These are phyloP conservation scores for Pagetopsis macropterus DNA, from an alignment of 2,797 vertebrate species.

Conservation along the genomic window DNA sequence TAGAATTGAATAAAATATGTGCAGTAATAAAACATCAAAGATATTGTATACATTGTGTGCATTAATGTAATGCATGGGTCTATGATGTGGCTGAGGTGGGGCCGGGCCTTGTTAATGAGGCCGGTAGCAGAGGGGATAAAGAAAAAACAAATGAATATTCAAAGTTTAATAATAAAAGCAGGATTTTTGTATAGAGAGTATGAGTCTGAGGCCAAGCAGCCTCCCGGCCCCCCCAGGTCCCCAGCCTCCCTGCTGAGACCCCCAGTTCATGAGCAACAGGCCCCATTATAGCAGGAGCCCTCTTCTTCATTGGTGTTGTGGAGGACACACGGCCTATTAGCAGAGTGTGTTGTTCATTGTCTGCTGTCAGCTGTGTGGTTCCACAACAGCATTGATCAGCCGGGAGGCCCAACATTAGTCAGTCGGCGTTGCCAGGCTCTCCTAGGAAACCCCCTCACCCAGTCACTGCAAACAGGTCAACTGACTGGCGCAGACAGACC, in stretches of 20 bases:
- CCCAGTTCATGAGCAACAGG: conserved; percentile 34
- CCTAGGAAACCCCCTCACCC: conserved; percentile 59
- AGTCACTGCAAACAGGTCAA: conserved; percentile 66
- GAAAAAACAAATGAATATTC: background rate
- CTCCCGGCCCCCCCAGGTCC: conserved; percentile 39
- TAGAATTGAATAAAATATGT: no score
- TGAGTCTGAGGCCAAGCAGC: conserved; percentile 13
- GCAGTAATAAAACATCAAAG: no score
- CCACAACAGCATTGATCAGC: conserved; percentile 67
- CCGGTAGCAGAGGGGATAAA: no score
- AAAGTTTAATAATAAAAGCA: background rate
- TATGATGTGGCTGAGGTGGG: no score
- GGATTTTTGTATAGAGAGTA: conserved; percentile 2
- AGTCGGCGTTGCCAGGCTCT: conserved; percentile 61
- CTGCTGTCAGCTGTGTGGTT: conserved; percentile 70
- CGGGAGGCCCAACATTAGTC: conserved; percentile 61
- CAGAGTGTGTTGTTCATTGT: conserved; percentile 76
- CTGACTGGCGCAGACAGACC: conserved; percentile 59
- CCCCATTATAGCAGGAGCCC: conserved; percentile 42
- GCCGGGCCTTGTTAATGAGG: no score
- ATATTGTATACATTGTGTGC: no score
- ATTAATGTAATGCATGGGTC: no score
- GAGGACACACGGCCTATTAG: conserved; percentile 70
- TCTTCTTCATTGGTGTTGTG: conserved; percentile 59
- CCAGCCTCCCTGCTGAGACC: conserved; percentile 45